Evolutionary conservation across 30 jellyfish, hydroid and myxozoan species (phyloP).

Genomic region (Rhopilema esculentum): DNA sequence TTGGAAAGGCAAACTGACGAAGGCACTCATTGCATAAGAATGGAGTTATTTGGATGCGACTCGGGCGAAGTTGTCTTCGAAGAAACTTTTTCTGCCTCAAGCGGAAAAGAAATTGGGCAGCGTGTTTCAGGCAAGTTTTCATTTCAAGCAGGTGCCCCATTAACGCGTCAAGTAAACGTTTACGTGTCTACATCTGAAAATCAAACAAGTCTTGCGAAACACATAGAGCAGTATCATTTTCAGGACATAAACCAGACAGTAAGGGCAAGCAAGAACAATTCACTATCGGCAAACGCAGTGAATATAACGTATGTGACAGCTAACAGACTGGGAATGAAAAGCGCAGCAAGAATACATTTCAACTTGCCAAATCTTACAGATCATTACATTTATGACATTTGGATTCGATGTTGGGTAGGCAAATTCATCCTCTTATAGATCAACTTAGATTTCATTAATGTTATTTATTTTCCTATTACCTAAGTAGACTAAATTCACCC

Average conservation of each 20-base stretch:
- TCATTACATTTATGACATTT: background rate
- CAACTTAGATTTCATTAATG: too few relatives aligned
- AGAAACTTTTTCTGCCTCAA: background rate
- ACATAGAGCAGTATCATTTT: constrained; percentile 18
- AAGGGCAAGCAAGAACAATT: background rate
- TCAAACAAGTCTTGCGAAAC: constrained; percentile 4
- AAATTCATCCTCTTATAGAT: too few relatives aligned
- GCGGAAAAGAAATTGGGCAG: background rate
- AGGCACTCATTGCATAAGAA: constrained; percentile 9
- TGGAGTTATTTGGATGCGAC: constrained; percentile 50
- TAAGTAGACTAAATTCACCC: too few relatives aligned
- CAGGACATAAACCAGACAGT: background rate
- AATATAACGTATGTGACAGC: background rate
- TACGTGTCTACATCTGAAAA: constrained; percentile 15
- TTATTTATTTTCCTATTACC: too few relatives aligned
- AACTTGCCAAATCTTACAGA: background rate
- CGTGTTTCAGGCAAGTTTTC: constrained; percentile 1
- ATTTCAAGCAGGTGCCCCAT: background rate
- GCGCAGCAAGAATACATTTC: background rate
- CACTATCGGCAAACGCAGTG: background rate
- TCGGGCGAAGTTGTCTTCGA: background rate
- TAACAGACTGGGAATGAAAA: constrained; percentile 3
- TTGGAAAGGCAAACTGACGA: background rate
- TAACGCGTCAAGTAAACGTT: background rate
- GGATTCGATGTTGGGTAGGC: constrained; percentile 13